These are phyloP conservation scores for Watsonalla binaria DNA, from an alignment of 2,888 invertebrate genomes.

Conservation along the genomic window DNA sequence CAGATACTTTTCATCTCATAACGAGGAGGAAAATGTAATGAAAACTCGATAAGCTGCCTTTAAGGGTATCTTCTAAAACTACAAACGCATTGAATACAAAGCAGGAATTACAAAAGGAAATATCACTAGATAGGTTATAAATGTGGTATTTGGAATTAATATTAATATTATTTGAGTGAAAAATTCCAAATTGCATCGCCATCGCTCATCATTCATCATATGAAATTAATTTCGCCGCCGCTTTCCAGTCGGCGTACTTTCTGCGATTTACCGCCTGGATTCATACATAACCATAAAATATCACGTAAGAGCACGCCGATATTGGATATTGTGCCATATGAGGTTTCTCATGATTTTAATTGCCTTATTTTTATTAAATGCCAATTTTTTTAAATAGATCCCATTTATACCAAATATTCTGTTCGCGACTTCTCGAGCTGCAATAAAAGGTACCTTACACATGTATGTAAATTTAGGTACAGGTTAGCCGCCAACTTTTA, in stretches of 20 bases:
- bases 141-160: constrained; percentile 24
- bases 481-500: too few relatives aligned
- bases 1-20: constrained; percentile 10
- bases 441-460: too few relatives aligned
- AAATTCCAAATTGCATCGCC: constrained; percentile 65
- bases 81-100: background rate
- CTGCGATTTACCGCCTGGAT: constrained; percentile 62
- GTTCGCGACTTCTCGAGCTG: too few relatives aligned
- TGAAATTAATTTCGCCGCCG: constrained; percentile 68
- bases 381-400: constrained; percentile 3
- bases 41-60: too few relatives aligned
- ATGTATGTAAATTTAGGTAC: too few relatives aligned
- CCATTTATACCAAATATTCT: background rate
- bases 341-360: constrained; percentile 3
- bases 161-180: constrained; percentile 42
- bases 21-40: background rate
- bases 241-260: constrained; percentile 49
- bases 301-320: constrained; percentile 39
- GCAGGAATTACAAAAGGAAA: background rate
- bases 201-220: constrained; percentile 75
- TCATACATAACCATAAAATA: constrained; percentile 52
- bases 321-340: constrained; percentile 46
- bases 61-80: too few relatives aligned
- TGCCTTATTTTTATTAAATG: constrained; percentile 8
- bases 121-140: constrained; percentile 22